Conservation (phyloP, 2,113 vertebrate species). For the Rutilus rutilus region DNA sequence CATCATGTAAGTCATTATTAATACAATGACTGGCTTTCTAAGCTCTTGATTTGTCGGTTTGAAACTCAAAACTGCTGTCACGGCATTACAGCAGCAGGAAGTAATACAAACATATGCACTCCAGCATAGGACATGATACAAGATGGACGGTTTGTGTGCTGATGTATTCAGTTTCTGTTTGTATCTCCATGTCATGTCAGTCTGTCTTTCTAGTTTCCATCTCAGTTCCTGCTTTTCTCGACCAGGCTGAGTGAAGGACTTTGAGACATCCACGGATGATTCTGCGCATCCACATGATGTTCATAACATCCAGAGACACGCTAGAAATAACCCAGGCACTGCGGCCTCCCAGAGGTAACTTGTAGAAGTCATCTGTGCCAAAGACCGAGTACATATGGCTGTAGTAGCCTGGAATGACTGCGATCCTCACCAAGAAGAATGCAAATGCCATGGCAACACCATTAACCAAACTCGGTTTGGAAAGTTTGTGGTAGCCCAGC, state of each 20-base stretch:
- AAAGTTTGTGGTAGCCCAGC: constrained; percentile 82
- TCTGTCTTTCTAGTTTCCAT: constrained; percentile 34
- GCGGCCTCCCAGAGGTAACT: constrained; percentile 74
- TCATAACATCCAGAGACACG: constrained; percentile 83
- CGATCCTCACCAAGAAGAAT: constrained; percentile 85
- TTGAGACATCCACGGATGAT: constrained; percentile 85
- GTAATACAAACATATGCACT: neutral
- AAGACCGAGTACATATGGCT: constrained; percentile 71
- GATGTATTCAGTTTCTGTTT: neutral
- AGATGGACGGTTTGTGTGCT: neutral
- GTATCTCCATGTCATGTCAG: constrained; percentile 36
- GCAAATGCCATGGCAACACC: constrained; percentile 83
- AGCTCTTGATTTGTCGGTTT: neutral
- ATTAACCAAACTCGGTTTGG: constrained; percentile 82
- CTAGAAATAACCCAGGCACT: constrained; percentile 79
- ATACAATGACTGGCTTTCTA: neutral
- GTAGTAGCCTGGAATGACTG: constrained; percentile 82
- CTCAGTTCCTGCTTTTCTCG: constrained; percentile 29
- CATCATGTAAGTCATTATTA: neutral
- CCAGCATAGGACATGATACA: neutral
- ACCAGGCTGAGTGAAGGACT: constrained; percentile 77
- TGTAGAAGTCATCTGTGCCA: constrained; percentile 80
- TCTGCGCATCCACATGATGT: constrained; percentile 89
- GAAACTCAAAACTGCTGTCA: neutral
- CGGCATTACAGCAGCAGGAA: neutral